These are phyloP conservation scores for Chloroclystis v-ata DNA, from an alignment of 2,888 invertebrate genomes.

Conservation along the genomic window DNA sequence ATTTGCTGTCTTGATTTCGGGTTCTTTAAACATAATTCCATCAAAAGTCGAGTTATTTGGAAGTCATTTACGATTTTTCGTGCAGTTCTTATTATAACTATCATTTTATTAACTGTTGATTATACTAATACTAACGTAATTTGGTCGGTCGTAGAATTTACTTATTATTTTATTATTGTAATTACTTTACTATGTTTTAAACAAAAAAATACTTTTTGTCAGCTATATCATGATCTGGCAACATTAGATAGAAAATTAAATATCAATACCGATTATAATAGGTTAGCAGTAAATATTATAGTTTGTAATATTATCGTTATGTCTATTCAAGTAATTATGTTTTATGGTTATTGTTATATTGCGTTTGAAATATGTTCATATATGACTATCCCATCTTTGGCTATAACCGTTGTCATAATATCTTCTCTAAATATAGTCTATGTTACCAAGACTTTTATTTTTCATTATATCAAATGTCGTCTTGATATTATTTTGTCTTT, in stretches of 20 bases:
- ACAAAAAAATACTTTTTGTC: not conserved
- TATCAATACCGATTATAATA: no score
- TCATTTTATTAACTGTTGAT: not conserved
- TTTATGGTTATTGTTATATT: no score
- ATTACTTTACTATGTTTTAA: not conserved
- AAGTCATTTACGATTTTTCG: not conserved
- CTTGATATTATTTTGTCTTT: not conserved
- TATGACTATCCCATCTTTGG: no score
- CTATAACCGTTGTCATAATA: not conserved
- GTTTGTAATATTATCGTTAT: no score
- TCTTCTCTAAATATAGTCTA: not conserved
- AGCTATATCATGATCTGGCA: not conserved
- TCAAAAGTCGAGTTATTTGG: not conserved
- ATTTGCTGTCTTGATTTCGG: not conserved
- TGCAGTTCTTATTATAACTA: not conserved
- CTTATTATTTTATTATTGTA: not conserved
- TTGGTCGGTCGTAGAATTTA: not conserved
- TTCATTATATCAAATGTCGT: not conserved
- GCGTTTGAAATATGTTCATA: no score
- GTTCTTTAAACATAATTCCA: not conserved
- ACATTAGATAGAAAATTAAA: not conserved
- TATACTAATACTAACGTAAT: not conserved
- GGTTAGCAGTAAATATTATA: no score
- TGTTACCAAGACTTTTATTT: not conserved
- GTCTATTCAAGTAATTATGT: no score